Percentiles rank a stretch among this genome's conserved stretches.
phyloP scores from a whole-genome alignment of 37 sponge, comb jelly and placozoan genomes.

The Haliclona indistincta region DNA sequence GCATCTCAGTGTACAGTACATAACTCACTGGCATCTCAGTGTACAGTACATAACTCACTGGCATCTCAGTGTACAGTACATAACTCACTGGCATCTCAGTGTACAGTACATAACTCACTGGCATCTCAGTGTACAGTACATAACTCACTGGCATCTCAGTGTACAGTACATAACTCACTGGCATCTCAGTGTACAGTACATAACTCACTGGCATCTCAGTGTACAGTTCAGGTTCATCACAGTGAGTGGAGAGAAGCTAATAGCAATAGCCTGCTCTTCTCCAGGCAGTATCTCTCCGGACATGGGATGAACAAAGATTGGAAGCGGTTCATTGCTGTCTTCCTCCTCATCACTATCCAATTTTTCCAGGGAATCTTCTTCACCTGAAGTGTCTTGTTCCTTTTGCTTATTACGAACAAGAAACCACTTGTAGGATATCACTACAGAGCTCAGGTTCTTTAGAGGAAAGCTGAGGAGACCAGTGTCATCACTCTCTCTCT shows the following conservation, averaged over 20 bases:
- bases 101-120: too few relatives aligned
- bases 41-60: too few relatives aligned
- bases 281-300: constrained; percentile 73
- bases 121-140: too few relatives aligned
- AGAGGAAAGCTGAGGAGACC: constrained; percentile 50
- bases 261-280: constrained; percentile 57
- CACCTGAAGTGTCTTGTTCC: neutral
- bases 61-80: too few relatives aligned
- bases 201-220: constrained; percentile 78
- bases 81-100: too few relatives aligned
- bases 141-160: too few relatives aligned
- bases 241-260: constrained; percentile 86
- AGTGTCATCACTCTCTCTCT: neutral
- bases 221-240: constrained; percentile 36
- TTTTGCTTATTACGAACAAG: constrained; percentile 26
- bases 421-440: constrained; percentile 56
- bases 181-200: neutral
- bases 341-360: neutral
- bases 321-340: constrained; percentile 50
- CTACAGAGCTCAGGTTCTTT: constrained; percentile 52
- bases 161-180: neutral
- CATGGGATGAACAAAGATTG: constrained; percentile 77
- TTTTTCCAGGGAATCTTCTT: neutral
- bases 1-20: too few relatives aligned
- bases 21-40: too few relatives aligned